Conservation (phyloP, 1,140 invertebrate genomes). For the Holcopasites calliopsidis region DNA sequence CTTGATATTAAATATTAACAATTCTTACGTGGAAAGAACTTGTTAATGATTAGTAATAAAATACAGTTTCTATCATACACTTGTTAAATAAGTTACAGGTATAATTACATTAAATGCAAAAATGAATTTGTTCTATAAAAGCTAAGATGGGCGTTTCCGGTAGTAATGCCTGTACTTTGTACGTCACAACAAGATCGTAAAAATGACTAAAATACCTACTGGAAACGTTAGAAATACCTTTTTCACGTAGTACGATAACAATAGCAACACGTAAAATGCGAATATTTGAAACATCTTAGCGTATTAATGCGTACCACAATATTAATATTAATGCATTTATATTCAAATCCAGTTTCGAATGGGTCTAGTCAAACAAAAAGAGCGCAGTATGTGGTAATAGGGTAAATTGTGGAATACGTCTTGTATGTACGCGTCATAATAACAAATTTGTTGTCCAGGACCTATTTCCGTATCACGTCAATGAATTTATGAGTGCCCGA, state of each 20-base stretch:
- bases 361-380: background rate
- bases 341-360: background rate
- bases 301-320: background rate
- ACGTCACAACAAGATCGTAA: constrained; percentile 19
- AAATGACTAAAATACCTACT: constrained; percentile 5
- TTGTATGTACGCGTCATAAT: background rate
- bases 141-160: background rate
- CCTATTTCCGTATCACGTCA: background rate
- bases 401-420: background rate
- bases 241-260: background rate
- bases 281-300: background rate
- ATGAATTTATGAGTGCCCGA: background rate
- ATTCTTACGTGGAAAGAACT: constrained; percentile 2
- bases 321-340: background rate
- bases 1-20: constrained; percentile 7
- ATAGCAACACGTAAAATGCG: constrained; percentile 24
- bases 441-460: background rate
- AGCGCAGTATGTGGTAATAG: background rate
- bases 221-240: background rate
- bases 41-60: constrained; percentile 1
- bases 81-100: background rate
- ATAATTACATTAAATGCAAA: background rate
- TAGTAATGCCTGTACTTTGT: background rate
- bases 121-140: background rate
- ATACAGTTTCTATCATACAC: background rate